phyloP scores from a whole-genome alignment of 2,797 vertebrate species.

The Eutrigla gurnardus region DNA sequence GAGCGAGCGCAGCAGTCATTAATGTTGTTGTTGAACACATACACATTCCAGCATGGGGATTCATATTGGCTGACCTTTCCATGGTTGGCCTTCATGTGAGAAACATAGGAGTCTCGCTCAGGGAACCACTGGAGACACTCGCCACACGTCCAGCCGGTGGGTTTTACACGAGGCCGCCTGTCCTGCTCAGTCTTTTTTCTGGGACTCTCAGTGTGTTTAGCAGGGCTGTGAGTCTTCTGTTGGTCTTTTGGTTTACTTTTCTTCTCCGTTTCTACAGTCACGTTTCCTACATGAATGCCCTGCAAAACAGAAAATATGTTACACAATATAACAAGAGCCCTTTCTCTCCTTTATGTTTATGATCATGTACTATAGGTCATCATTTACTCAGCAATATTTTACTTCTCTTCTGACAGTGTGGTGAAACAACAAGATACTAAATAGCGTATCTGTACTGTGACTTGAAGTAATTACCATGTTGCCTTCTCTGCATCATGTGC shows the following conservation, averaged over 20 bases:
- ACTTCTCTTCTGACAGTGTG: neutral
- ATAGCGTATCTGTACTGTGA: neutral
- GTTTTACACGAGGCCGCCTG: conserved; percentile 81
- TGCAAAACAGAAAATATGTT: conserved; percentile 60
- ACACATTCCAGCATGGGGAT: neutral
- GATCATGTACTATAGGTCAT: neutral
- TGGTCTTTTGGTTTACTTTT: conserved; percentile 77
- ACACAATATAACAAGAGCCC: neutral
- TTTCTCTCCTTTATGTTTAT: neutral
- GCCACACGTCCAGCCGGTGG: conserved; percentile 91
- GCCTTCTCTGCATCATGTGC: neutral
- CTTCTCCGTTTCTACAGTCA: conserved; percentile 82
- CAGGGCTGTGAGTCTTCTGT: conserved; percentile 57
- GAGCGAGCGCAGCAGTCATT: neutral
- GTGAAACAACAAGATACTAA: neutral
- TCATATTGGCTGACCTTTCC: conserved; percentile 84
- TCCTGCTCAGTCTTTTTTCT: conserved; percentile 76
- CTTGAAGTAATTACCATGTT: neutral
- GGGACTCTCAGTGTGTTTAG: conserved; percentile 49
- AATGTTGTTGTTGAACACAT: neutral
- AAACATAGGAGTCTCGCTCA: conserved; percentile 91
- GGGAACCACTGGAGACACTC: conserved; percentile 92
- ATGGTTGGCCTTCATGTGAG: conserved; percentile 93
- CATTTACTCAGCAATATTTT: neutral
- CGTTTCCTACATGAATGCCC: conserved; percentile 87